phyloP scores from a whole-genome alignment of 1,140 invertebrate genomes.

The Calephelis virginiensis region DNA sequence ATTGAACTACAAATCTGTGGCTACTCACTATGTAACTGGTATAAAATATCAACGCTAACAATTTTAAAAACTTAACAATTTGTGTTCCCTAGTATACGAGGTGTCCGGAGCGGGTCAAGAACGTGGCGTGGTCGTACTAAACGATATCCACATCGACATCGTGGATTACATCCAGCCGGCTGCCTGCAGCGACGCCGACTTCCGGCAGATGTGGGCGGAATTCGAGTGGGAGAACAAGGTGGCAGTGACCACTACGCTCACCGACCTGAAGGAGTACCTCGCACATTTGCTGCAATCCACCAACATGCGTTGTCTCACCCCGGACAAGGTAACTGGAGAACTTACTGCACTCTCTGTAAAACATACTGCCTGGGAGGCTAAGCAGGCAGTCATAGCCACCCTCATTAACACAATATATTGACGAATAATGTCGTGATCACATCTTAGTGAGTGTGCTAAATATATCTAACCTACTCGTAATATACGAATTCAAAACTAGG shows the following conservation, averaged over 20 bases:
- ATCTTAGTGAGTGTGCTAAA: too few relatives aligned
- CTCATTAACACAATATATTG: too few relatives aligned
- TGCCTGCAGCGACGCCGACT: slow-evolving; percentile 95
- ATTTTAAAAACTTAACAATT: too few relatives aligned
- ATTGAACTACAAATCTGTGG: too few relatives aligned
- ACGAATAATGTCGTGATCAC: too few relatives aligned
- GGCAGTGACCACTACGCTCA: slow-evolving; percentile 96
- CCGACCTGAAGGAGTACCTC: slow-evolving; percentile 95
- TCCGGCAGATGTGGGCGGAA: slow-evolving; percentile 99
- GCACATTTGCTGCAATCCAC: slow-evolving; percentile 95
- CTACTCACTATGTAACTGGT: too few relatives aligned
- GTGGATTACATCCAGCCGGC: slow-evolving; percentile 99
- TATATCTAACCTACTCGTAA: too few relatives aligned
- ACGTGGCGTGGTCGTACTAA: slow-evolving; percentile 97
- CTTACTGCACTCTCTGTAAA: too few relatives aligned
- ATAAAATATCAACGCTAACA: too few relatives aligned
- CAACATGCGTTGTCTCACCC: slow-evolving; percentile 99
- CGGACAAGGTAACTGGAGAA: slow-evolving; percentile 84
- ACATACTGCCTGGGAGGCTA: too few relatives aligned
- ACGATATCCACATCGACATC: slow-evolving; percentile 99
- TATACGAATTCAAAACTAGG: too few relatives aligned
- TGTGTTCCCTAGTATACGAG: slow-evolving; percentile 88
- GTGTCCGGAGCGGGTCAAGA: slow-evolving; percentile 95
- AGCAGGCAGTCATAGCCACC: too few relatives aligned
- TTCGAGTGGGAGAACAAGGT: slow-evolving; percentile 99